Evolutionary conservation across 1,140 invertebrate genomes (phyloP), one percentile per base, ranked within the genome.

Genomic region (Heliconius eleuchia): DNA sequence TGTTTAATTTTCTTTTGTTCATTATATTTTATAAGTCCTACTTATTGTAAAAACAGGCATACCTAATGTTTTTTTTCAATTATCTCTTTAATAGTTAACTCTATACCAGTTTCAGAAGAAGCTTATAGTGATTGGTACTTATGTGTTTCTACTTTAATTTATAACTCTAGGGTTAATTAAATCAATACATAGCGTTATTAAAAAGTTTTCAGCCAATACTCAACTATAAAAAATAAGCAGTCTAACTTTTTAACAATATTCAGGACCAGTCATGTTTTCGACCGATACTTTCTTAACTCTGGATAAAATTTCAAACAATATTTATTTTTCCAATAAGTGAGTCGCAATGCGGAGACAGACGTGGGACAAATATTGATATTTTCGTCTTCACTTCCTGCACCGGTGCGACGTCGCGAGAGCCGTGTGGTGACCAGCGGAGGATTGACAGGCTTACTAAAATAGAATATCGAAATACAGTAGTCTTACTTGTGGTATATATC

Each of bases 361-460:
- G 37, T 46, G 73, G 73, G 42, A 34, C 73, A 74, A 66, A 74
- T 74, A 76, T 76, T 76, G 37, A 66, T 76, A 76, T 76, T 76
- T 76, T 76, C 55, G 74, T 76, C 74, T 76, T 19, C 7, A 76
- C 57, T 76, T 76, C 74, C 74, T 76, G 42, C 50, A 46, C 19
- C 42, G 27, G 50, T 19, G 71, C 27, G 27, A 7, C 52, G 55
- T 2, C 2, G 52, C 55, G 74, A 52, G 5, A 57, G 18, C 52
- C n/a, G 18, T 18, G 9, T n/a, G 57, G n/a, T 42, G 37, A 42
- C 55, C 23, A 34, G 60, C 3, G 60, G 60, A 66, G 27, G 23
- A 66, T 66, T 66, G 60, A 66, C 60, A 66, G 60, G n/a, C 11
- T 66, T 34, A 30, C 46, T 55, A 34, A 74, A 74, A 74, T 74